These are phyloP conservation scores for Chaenocephalus aceratus DNA, from an alignment of 2,113 vertebrate species.

Conservation along the genomic window DNA sequence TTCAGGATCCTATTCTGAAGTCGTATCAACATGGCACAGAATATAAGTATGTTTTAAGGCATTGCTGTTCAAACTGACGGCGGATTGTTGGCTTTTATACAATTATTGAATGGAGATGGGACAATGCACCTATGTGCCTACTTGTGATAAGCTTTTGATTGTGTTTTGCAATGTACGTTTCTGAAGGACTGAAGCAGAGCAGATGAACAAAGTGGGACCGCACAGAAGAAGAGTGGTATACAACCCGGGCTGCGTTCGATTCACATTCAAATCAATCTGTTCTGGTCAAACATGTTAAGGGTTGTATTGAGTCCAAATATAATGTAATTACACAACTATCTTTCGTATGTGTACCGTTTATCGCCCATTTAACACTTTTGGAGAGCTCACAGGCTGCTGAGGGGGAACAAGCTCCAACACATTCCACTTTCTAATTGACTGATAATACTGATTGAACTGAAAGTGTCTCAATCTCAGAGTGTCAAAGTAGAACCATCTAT, in stretches of 20 bases:
- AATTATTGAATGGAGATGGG: neutral
- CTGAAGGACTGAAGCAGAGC: neutral
- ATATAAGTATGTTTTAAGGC: neutral
- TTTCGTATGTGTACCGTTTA: neutral
- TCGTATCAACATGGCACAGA: neutral
- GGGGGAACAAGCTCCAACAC: too few species aligned
- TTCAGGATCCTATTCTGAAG: too few species aligned
- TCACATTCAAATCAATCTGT: conserved; percentile 17
- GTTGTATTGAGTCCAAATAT: neutral
- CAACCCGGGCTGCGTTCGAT: neutral
- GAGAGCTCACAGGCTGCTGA: too few species aligned
- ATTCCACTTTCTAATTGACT: too few species aligned
- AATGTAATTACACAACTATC: neutral
- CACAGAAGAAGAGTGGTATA: neutral
- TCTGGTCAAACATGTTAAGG: neutral
- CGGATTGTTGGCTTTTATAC: too few species aligned
- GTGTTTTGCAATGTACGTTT: neutral
- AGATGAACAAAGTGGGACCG: conserved; percentile 6
- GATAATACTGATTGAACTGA: too few species aligned
- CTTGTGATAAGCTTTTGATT: neutral
- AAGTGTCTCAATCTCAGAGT: too few species aligned
- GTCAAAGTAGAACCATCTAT: too few species aligned
- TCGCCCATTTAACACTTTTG: neutral
- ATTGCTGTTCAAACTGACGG: too few species aligned
- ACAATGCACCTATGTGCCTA: neutral